Evolutionary conservation across 2,113 vertebrate genomes (phyloP).

Genomic region (Hirundichthys speculiger): DNA sequence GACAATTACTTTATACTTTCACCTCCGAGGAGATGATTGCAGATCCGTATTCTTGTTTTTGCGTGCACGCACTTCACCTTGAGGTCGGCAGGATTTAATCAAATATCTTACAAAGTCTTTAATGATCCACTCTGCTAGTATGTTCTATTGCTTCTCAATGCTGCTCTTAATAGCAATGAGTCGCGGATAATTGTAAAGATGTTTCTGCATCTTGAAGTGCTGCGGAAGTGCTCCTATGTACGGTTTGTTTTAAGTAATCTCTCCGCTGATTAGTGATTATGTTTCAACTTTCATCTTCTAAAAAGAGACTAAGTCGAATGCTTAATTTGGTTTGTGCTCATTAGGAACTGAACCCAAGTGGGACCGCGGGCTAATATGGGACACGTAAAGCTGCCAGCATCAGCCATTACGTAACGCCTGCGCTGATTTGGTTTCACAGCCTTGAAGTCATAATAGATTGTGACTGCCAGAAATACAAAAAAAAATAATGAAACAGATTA

Average conservation of each 20-base stretch:
- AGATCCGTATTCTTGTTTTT: no score
- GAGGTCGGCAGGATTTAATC: conserved; percentile 51
- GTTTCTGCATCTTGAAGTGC: conserved; percentile 3
- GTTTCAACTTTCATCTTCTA: conserved; percentile 71
- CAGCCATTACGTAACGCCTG: conserved; percentile 47
- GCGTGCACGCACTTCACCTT: background rate
- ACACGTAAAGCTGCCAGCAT: conserved; percentile 49
- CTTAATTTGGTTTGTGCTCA: conserved; percentile 71
- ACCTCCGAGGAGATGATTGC: no score
- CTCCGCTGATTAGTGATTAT: conserved; percentile 56
- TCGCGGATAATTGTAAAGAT: conserved; percentile 11
- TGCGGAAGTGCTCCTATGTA: conserved; percentile 2
- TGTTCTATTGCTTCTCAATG: conserved; percentile 59
- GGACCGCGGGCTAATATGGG: conserved; percentile 59
- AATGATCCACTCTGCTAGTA: conserved; percentile 58
- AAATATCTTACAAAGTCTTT: conserved; percentile 55
- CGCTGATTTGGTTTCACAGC: conserved; percentile 59
- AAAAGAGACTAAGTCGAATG: conserved; percentile 67
- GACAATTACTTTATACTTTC: conserved; percentile 15
- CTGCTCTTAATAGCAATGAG: conserved; percentile 35
- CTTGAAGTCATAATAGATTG: conserved; percentile 60
- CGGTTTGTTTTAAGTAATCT: conserved; percentile 46
- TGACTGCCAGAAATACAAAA: conserved; percentile 45
- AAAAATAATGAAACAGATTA: conserved; percentile 42
- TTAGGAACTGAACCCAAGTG: conserved; percentile 61